phyloP scores from a whole-genome alignment of 2,888 invertebrate genomes.

The Parnassius orleans region DNA sequence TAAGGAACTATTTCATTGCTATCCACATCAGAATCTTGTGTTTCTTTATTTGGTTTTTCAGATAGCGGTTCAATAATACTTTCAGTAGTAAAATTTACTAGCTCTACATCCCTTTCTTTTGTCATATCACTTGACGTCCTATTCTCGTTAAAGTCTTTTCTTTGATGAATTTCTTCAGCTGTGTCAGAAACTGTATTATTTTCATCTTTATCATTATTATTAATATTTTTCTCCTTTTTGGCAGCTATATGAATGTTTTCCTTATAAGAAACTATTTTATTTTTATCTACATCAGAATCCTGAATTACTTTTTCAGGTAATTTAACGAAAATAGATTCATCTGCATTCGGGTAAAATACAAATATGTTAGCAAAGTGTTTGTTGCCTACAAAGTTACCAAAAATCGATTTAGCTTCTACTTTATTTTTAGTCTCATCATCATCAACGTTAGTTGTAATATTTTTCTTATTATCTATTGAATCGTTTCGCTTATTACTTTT shows the following conservation, averaged over 20 bases:
- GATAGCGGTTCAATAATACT: not conserved
- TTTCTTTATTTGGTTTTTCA: not conserved
- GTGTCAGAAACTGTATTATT: too few relatives aligned
- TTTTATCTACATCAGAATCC: too few relatives aligned
- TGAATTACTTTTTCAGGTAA: not conserved
- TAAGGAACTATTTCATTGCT: not conserved
- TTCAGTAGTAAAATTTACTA: not conserved
- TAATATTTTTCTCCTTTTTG: too few relatives aligned
- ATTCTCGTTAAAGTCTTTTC: too few relatives aligned
- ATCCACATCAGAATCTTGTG: too few relatives aligned
- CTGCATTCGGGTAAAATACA: slow-evolving; percentile 10
- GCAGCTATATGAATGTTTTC: too few relatives aligned
- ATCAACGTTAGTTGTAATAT: not conserved
- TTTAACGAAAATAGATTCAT: not conserved
- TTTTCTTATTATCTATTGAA: not conserved
- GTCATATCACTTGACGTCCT: too few relatives aligned
- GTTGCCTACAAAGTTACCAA: slow-evolving; percentile 13
- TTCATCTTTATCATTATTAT: too few relatives aligned
- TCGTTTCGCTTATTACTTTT: not conserved
- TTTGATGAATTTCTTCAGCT: too few relatives aligned
- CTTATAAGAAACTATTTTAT: too few relatives aligned
- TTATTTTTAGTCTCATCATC: not conserved
- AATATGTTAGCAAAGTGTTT: slow-evolving; percentile 15
- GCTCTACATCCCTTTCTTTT: too few relatives aligned
- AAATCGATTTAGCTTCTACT: slow-evolving; percentile 8